Conservation (phyloP, 2,888 invertebrate species). For the Calliphora vomitoria region DNA sequence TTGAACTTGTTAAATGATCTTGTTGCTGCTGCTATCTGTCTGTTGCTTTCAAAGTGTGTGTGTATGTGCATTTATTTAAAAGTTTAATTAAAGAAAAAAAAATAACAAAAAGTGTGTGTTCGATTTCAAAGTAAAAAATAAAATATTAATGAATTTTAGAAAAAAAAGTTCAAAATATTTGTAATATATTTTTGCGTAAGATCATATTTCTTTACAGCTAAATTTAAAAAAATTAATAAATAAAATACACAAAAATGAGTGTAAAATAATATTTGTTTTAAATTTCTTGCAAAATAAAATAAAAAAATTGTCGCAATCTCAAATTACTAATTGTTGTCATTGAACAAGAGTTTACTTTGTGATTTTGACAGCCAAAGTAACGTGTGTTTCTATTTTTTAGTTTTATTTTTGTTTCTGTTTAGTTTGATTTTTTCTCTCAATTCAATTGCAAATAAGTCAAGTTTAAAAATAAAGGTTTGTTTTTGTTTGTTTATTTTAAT, state of each 20-base stretch:
- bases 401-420: neutral
- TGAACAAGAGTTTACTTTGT: conserved; percentile 24
- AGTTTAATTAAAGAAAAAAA: conserved; percentile 33
- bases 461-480: conserved; percentile 2
- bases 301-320: conserved; percentile 7
- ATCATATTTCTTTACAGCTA: neutral
- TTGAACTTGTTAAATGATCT: conserved; percentile 79
- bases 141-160: neutral
- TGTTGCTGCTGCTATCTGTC: conserved; percentile 42
- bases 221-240: neutral
- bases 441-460: neutral
- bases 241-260: conserved; percentile 27
- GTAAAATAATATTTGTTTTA: conserved; percentile 42
- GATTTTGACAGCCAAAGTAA: conserved; percentile 41
- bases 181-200: conserved; percentile 20
- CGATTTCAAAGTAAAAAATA: conserved; percentile 28
- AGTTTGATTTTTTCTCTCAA: conserved; percentile 4
- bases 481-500: conserved; percentile 11
- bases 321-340: conserved; percentile 59
- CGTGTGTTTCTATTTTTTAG: conserved; percentile 31
- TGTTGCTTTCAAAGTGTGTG: conserved; percentile 46
- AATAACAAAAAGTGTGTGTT: neutral
- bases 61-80: neutral
- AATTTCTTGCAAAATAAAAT: neutral
- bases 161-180: neutral